phyloP scores from a whole-genome alignment of 2,888 invertebrate species.

The Lithophane socia region DNA sequence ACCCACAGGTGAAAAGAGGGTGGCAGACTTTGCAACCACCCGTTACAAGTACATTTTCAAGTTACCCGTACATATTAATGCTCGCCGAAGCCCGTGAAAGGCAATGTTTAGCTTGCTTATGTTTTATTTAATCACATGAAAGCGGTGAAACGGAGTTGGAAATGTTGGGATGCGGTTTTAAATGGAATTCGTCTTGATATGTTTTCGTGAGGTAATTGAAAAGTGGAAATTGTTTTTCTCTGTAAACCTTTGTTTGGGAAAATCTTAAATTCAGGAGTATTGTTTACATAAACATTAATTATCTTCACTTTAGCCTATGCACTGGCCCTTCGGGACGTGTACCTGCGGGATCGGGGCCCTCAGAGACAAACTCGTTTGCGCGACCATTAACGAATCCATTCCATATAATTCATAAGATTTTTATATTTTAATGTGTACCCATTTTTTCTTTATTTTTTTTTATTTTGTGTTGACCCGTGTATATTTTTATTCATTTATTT shows the following conservation, averaged over 20 bases:
- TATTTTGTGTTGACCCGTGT: no score
- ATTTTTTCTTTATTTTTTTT: no score
- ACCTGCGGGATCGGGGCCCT: no score
- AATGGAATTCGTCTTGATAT: conserved; percentile 20
- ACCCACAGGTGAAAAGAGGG: neutral
- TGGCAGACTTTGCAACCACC: neutral
- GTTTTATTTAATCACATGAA: conserved; percentile 48
- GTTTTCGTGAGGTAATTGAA: conserved; percentile 14
- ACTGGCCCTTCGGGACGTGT: no score
- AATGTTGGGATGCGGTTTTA: conserved; percentile 27
- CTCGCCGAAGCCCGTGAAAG: conserved; percentile 31
- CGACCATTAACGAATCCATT: neutral
- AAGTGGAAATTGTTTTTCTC: neutral
- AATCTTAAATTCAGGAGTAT: neutral
- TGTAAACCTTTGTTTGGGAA: neutral
- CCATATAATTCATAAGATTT: no score
- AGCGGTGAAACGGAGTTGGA: conserved; percentile 1
- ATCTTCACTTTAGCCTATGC: neutral
- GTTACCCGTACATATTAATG: conserved; percentile 47
- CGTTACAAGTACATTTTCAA: conserved; percentile 30
- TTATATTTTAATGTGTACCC: no score
- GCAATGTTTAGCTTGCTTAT: conserved; percentile 26
- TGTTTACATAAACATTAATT: no score
- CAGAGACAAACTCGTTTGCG: neutral
- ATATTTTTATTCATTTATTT: no score